phyloP scores from a whole-genome alignment of 2,797 vertebrate genomes.

The Pseudochirops cupreus region DNA sequence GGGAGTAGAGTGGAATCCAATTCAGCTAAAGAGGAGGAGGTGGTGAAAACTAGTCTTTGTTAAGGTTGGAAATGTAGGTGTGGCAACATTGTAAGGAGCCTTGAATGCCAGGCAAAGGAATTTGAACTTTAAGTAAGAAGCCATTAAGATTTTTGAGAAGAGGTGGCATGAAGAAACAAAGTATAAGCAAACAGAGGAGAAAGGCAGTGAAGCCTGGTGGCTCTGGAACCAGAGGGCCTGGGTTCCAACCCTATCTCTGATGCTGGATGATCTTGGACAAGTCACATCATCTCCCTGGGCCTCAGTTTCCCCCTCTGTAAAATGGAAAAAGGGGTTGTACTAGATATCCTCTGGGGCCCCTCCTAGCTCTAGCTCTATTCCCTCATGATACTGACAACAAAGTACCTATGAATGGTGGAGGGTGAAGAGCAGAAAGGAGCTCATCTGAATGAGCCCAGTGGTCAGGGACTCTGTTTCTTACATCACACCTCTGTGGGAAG shows the following conservation, averaged over 20 bases:
- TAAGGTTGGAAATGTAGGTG: neutral
- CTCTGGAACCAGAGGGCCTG: neutral
- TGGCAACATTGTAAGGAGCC: neutral
- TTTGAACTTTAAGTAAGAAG: neutral
- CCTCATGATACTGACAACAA: neutral
- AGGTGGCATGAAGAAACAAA: neutral
- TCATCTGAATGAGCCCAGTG: neutral
- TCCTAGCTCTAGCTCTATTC: neutral
- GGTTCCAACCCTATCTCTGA: neutral
- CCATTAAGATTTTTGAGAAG: neutral
- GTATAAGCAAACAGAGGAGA: neutral
- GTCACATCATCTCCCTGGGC: neutral
- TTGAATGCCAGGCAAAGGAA: neutral
- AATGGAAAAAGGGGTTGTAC: neutral
- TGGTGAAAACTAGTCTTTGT: neutral
- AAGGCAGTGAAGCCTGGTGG: neutral
- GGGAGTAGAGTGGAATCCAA: neutral
- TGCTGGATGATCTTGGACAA: neutral
- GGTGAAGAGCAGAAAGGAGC: neutral
- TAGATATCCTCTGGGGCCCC: neutral
- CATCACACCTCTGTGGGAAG: neutral
- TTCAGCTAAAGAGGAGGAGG: neutral
- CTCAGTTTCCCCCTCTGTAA: neutral
- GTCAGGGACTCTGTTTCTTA: neutral
- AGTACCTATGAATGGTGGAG: neutral